Evolutionary conservation across 1,140 invertebrate species (phyloP).

Genomic region (Drosophila obscura): DNA sequence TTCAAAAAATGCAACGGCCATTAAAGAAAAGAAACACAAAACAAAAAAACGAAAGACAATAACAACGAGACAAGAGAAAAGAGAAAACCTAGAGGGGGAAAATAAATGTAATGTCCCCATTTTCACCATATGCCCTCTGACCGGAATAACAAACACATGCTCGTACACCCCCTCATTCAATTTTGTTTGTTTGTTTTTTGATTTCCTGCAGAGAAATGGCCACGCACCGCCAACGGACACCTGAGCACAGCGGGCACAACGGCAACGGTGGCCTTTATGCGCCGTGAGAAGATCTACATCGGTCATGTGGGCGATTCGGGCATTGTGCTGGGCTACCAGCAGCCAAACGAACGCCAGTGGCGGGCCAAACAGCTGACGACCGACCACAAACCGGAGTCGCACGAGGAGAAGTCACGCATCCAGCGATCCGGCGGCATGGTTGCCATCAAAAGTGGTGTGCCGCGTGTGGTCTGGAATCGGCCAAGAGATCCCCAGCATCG

Average conservation of each 20-base stretch:
- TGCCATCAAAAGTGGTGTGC: constrained; percentile 95
- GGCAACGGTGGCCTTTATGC: constrained; percentile 96
- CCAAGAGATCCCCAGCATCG: constrained; percentile 88
- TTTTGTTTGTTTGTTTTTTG: background rate
- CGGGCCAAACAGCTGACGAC: constrained; percentile 91
- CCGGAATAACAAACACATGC: background rate
- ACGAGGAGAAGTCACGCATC: constrained; percentile 93
- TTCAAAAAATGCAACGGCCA: constrained; percentile 2
- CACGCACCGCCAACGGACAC: constrained; percentile 94
- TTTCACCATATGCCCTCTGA: too few species aligned
- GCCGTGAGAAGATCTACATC: constrained; percentile 96
- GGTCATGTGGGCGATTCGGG: constrained; percentile 99
- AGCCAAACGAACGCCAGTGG: constrained; percentile 89
- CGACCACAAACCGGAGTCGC: constrained; percentile 98
- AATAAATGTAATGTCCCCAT: too few species aligned
- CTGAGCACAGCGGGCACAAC: constrained; percentile 98
- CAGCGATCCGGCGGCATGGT: constrained; percentile 94
- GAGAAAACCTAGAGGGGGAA: too few species aligned
- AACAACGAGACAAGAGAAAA: constrained; percentile 7
- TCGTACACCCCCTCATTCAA: background rate
- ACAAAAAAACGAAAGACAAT: background rate
- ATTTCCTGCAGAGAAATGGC: constrained; percentile 92
- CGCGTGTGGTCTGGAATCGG: constrained; percentile 98
- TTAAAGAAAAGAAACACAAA: constrained; percentile 13
- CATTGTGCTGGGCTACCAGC: constrained; percentile 94